Evolutionary conservation across 2,888 invertebrate genomes (phyloP).

Genomic region (Sympetrum striolatum): DNA sequence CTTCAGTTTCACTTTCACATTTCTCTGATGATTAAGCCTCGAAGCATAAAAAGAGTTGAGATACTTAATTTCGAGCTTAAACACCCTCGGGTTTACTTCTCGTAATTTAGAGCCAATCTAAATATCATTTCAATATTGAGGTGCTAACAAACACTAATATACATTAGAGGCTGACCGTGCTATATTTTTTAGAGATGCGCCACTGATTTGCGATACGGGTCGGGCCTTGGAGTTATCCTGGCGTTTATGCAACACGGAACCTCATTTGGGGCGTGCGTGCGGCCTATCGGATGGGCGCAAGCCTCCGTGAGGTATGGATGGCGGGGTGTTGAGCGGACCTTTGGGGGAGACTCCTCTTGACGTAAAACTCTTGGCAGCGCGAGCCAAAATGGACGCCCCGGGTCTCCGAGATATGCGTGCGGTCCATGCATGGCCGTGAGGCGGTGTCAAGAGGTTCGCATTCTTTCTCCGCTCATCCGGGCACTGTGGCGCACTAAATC

Average conservation of each 20-base stretch:
- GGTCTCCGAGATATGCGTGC: constrained; percentile 17
- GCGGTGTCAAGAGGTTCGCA: not conserved
- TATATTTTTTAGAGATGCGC: not conserved
- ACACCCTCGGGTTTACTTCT: too few species aligned
- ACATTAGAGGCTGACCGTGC: not conserved
- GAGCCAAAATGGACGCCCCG: constrained; percentile 32
- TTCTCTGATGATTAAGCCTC: too few species aligned
- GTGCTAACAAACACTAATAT: not conserved
- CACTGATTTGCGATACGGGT: not conserved
- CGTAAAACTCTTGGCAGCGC: constrained; percentile 26
- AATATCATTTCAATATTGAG: not conserved
- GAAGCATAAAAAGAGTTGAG: too few species aligned
- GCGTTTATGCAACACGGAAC: constrained; percentile 14
- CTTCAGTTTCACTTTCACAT: too few species aligned
- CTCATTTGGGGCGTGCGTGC: constrained; percentile 6
- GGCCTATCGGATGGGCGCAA: constrained; percentile 25
- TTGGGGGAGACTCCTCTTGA: not conserved
- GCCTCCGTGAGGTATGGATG: not conserved
- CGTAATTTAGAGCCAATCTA: not conserved
- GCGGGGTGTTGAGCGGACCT: constrained; percentile 27
- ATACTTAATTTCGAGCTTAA: too few species aligned
- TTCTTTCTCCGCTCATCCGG: not conserved
- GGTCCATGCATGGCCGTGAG: constrained; percentile 32
- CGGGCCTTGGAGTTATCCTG: not conserved
- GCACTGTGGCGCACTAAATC: not conserved